phyloP scores from a whole-genome alignment of 2,888 invertebrate species.

The Heliconius erato region DNA sequence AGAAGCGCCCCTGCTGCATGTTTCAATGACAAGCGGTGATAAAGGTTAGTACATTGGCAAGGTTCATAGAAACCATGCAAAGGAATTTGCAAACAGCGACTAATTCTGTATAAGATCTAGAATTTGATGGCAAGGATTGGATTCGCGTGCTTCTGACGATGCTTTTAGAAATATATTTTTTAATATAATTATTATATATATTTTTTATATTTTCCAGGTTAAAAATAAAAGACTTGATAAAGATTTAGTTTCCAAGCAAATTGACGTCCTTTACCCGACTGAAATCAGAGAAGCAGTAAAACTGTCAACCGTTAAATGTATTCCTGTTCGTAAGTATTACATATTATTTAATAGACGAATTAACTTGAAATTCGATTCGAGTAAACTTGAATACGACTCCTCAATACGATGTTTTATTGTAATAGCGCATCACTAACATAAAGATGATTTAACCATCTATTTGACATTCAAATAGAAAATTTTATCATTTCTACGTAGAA shows the following conservation, averaged over 20 bases:
- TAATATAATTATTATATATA: not conserved
- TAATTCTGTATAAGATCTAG: no score
- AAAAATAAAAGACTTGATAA: conserved; percentile 72
- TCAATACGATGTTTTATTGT: not conserved
- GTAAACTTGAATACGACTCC: not conserved
- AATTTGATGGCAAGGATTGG: no score
- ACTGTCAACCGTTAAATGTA: conserved; percentile 63
- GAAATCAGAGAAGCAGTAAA: conserved; percentile 69
- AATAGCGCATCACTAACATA: not conserved
- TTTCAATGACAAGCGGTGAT: no score
- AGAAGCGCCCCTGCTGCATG: no score
- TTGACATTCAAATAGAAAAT: not conserved
- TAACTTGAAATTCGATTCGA: not conserved
- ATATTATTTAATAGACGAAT: not conserved
- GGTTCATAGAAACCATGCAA: no score
- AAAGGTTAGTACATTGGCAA: no score
- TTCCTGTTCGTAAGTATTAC: conserved; percentile 70
- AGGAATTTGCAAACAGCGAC: no score
- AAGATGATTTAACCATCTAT: not conserved
- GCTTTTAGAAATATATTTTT: not conserved
- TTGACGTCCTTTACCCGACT: conserved; percentile 72
- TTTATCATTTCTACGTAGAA: not conserved
- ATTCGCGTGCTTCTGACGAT: not conserved
- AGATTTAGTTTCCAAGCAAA: conserved; percentile 70
- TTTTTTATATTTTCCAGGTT: conserved; percentile 59